Conservation (phyloP, 2,113 vertebrate species). For the Ploceus nigricollis region DNA sequence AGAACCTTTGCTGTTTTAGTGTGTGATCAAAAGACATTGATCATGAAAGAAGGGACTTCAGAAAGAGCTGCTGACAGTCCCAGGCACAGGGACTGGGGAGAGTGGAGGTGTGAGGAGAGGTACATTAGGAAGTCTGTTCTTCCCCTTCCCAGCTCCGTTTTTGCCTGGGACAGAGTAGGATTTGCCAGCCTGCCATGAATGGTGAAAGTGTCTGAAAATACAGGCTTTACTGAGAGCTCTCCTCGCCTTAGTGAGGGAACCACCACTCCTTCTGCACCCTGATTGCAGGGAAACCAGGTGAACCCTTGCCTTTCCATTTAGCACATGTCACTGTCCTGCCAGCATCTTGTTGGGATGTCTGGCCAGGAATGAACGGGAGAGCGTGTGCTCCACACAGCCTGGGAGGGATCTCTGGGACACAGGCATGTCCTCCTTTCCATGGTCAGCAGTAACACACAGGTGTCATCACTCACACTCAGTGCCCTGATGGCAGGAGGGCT, state of each 20-base stretch:
- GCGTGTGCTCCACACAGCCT: neutral
- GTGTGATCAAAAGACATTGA: slow-evolving; percentile 12
- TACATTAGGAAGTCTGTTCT: neutral
- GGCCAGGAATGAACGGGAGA: neutral
- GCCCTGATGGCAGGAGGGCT: neutral
- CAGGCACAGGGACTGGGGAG: neutral
- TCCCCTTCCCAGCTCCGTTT: neutral
- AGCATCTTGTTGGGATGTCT: neutral
- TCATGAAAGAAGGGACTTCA: slow-evolving; percentile 16
- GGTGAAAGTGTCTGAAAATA: neutral
- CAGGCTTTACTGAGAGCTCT: neutral
- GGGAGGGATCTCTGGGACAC: neutral
- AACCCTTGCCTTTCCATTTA: neutral
- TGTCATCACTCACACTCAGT: neutral
- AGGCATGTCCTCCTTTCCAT: fast-evolving
- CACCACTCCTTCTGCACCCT: neutral
- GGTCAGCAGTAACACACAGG: neutral
- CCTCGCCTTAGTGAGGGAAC: neutral
- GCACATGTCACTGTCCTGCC: neutral
- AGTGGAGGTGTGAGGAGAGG: neutral
- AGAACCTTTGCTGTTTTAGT: neutral
- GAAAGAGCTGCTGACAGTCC: neutral
- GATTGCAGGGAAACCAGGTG: neutral
- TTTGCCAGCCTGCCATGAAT: neutral
- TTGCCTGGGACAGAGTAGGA: neutral